Base-by-base conservation (phyloP, 2,797 vertebrate genomes). In the Dromococcyx pavoninus region DNA sequence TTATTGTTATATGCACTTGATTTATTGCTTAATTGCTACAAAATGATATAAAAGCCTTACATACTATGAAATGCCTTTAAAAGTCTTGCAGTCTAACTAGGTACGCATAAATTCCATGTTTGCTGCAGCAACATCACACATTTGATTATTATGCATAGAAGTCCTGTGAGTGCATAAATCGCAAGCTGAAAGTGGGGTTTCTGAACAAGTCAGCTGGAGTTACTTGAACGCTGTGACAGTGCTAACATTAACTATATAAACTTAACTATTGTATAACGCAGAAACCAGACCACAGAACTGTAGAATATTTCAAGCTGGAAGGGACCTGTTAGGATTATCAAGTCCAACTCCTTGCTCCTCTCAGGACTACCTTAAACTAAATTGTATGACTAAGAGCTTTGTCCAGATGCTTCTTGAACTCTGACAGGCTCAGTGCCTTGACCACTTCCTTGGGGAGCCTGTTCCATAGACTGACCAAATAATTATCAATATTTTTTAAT, bases 181-280 rank as follows among this genome's bases (percentile, higher is more conserved):
- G 57, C 46, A 56, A 89, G 66, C 54, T 87, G 44, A 54, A 78
- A 83, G 75, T 70, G 44, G 19, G 53, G 53, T 73, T 94, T 93
- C 87, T 89, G 65, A 79, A 56, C 3, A 7, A 86, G 73, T 94
- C 80, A 87, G 87, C 65, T 87, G 89, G 46, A 94, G 69, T 83
- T 88, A 74, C 50, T 88, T 69, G 50, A 91, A 83, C 92, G 75
- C 85, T 95, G 39, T 90, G 74, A 80, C 66, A 82, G 30, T 67
- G 32, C 51, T 94, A 43, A 78, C 18, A 41, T 60, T 66, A 69
- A 54, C 25, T 51, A 15, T 78, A 35, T 48, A 60, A 85, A 64
- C 30, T 51, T 51, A 35, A 28, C 24, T 66, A 17, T 57, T 94
- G 13, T 84, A 17, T 60, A 62, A 81, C 39, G 62, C 7, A n/a